phyloP scores from a whole-genome alignment of 2,888 invertebrate genomes.

The Tubulanus polymorphus region DNA sequence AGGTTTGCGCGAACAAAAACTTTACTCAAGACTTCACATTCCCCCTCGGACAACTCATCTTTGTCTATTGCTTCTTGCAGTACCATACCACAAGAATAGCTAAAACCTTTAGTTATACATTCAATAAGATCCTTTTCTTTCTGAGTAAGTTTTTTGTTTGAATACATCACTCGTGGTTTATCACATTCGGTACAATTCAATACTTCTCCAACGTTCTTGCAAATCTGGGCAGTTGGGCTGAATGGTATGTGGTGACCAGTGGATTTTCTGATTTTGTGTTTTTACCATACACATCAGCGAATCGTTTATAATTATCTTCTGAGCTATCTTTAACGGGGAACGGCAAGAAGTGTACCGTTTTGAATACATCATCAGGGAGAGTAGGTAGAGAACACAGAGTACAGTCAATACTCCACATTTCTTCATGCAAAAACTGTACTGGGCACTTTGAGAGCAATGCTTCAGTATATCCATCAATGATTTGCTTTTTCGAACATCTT shows the following conservation, averaged over 20 bases:
- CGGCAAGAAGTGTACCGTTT: neutral
- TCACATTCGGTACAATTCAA: neutral
- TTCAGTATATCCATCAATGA: too few relatives aligned
- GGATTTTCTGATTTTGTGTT: too few relatives aligned
- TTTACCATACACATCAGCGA: neutral
- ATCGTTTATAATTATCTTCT: neutral
- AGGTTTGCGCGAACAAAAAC: neutral
- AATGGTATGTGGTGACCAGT: neutral
- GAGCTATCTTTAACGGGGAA: neutral
- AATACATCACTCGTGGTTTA: neutral
- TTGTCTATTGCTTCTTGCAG: neutral
- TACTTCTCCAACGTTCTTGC: neutral
- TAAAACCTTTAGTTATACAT: neutral
- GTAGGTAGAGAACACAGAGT: neutral
- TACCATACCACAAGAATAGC: neutral
- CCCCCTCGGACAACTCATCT: neutral
- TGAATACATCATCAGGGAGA: constrained; percentile 1
- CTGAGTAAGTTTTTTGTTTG: neutral
- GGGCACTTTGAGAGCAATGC: neutral
- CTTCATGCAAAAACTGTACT: neutral
- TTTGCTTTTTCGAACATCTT: too few relatives aligned
- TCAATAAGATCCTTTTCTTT: neutral
- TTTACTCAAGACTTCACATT: neutral
- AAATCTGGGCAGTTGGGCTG: neutral
- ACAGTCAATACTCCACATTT: constrained; percentile 1